Evolutionary conservation across 2,888 invertebrate genomes (phyloP).

Genomic region (Neoscelio sp.): DNA sequence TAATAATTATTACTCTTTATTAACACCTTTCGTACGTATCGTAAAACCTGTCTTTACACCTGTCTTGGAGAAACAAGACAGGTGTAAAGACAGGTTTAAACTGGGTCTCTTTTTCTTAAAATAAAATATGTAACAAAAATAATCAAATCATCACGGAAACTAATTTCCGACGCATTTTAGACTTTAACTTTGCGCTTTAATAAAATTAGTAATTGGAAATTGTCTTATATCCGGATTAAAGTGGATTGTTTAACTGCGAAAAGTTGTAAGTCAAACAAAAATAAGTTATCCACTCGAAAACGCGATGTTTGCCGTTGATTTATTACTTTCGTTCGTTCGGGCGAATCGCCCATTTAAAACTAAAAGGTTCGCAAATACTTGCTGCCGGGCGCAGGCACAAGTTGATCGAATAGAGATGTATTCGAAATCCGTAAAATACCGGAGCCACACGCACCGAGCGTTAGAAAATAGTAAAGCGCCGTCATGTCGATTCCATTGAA

Average conservation of each 20-base stretch:
- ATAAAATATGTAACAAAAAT: not conserved
- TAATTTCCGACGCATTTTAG: no score
- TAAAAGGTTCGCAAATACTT: constrained; percentile 38
- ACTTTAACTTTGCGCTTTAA: no score
- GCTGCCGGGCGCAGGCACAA: constrained; percentile 25
- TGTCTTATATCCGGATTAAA: not conserved
- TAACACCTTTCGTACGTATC: no score
- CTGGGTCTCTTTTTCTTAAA: no score
- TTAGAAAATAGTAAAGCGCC: constrained; percentile 42
- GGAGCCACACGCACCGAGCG: constrained; percentile 21
- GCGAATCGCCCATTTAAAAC: constrained; percentile 31
- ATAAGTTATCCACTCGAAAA: constrained; percentile 32
- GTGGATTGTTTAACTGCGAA: not conserved
- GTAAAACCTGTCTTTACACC: no score
- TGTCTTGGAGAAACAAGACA: no score
- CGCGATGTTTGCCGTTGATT: constrained; percentile 34
- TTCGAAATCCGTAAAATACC: constrained; percentile 33
- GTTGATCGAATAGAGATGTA: constrained; percentile 41
- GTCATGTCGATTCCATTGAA: constrained; percentile 52
- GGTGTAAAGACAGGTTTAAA: no score
- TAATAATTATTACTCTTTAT: no score
- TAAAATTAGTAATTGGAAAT: constrained; percentile 36
- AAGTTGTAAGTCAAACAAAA: constrained; percentile 26
- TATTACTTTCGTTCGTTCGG: constrained; percentile 24
- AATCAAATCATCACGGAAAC: not conserved